phyloP scores from a whole-genome alignment of 2,113 vertebrate species.

The Zingel zingel region DNA sequence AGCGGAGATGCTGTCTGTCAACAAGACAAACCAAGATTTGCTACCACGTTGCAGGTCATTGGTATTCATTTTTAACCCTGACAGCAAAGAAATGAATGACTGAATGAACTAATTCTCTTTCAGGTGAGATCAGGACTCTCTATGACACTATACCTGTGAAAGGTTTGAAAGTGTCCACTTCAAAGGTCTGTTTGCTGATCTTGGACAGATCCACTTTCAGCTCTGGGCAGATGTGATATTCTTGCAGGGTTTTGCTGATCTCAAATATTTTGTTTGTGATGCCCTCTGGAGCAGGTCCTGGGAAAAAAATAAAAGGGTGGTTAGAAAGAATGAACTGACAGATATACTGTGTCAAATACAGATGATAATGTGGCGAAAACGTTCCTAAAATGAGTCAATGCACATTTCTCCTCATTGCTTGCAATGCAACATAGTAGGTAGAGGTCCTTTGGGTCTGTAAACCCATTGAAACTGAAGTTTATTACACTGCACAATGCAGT shows the following conservation, averaged over 20 bases:
- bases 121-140: neutral
- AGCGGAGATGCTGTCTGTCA: neutral
- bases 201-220: constrained; percentile 92
- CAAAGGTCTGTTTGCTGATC: constrained; percentile 96
- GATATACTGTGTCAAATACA: neutral
- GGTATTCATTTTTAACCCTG: neutral
- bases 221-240: constrained; percentile 96
- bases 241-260: constrained; percentile 95
- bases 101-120: neutral
- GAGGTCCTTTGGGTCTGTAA: neutral
- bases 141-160: constrained; percentile 88
- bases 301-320: neutral
- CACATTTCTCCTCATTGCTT: neutral
- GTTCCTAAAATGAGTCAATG: neutral
- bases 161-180: constrained; percentile 95
- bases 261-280: constrained; percentile 98
- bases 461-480: neutral
- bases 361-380: neutral
- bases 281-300: constrained; percentile 95
- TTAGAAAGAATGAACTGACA: neutral
- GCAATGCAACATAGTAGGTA: neutral
- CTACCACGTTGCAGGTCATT: neutral
- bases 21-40: neutral
- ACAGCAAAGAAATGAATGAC: neutral
- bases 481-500: neutral